Conservation (phyloP, 2,888 invertebrate species). For the Tipula lateralis region DNA sequence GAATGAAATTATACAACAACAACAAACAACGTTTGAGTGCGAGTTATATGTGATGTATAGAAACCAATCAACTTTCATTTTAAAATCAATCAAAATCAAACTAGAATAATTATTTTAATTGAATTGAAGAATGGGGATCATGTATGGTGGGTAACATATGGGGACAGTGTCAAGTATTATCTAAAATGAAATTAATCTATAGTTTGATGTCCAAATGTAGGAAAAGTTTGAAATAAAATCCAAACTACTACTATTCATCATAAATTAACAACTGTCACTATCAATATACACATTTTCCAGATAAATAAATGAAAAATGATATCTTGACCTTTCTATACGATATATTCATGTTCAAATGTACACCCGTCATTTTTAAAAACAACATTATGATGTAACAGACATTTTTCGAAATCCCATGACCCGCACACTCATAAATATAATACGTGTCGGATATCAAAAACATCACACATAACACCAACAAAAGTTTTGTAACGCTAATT, state of each 20-base stretch:
- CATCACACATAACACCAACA: neutral
- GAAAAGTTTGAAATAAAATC: too few species aligned
- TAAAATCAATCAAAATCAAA: conserved; percentile 11
- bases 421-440: conserved; percentile 1
- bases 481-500: neutral
- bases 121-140: neutral
- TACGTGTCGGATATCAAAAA: neutral
- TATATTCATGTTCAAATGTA: neutral
- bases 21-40: neutral
- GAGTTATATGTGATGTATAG: neutral
- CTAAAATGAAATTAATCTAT: neutral
- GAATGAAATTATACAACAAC: neutral
- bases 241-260: too few species aligned
- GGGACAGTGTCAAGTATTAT: neutral
- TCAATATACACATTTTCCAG: neutral
- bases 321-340: neutral
- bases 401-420: neutral
- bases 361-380: neutral
- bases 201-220: neutral
- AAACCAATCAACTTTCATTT: neutral
- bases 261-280: neutral
- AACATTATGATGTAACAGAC: neutral
- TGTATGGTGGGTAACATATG: neutral
- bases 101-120: neutral
- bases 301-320: neutral